phyloP scores from a whole-genome alignment of 2,113 vertebrate genomes.

The Macaca mulatta region DNA sequence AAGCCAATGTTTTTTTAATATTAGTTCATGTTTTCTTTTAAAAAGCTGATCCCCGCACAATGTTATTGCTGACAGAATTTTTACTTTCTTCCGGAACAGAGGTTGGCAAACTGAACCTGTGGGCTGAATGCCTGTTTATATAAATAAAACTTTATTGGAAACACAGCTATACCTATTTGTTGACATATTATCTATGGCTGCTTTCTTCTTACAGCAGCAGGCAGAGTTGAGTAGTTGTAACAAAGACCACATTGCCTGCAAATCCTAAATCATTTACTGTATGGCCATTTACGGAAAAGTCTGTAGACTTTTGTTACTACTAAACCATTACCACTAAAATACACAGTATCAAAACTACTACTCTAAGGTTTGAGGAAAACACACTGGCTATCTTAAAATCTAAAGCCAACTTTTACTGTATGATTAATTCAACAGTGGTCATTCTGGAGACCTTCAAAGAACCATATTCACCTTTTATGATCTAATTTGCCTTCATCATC shows the following conservation, averaged over 20 bases:
- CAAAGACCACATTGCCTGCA: not conserved
- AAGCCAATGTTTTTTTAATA: not conserved
- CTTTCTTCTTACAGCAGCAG: not conserved
- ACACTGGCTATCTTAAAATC: not conserved
- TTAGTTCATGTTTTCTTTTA: not conserved
- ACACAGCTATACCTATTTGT: not conserved
- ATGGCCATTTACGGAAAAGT: not conserved
- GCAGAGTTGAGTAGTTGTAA: not conserved
- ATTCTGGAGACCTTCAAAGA: not conserved
- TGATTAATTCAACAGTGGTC: not conserved
- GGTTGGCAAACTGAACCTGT: not conserved
- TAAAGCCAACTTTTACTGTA: not conserved
- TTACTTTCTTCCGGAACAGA: not conserved
- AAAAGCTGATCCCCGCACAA: not conserved
- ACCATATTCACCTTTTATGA: not conserved
- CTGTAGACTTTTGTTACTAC: not conserved
- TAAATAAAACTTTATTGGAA: conserved; percentile 47
- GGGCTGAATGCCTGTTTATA: not conserved
- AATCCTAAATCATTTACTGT: not conserved
- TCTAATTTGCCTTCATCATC: not conserved
- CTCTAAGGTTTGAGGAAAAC: not conserved
- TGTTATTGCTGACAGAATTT: not conserved
- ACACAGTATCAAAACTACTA: not conserved
- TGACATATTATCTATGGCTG: not conserved
- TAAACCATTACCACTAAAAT: not conserved